Evolutionary conservation across 2,797 vertebrate genomes (phyloP), one percentile per base, ranked within the genome.

Genomic region (Melanotaenia parkinsoni): DNA sequence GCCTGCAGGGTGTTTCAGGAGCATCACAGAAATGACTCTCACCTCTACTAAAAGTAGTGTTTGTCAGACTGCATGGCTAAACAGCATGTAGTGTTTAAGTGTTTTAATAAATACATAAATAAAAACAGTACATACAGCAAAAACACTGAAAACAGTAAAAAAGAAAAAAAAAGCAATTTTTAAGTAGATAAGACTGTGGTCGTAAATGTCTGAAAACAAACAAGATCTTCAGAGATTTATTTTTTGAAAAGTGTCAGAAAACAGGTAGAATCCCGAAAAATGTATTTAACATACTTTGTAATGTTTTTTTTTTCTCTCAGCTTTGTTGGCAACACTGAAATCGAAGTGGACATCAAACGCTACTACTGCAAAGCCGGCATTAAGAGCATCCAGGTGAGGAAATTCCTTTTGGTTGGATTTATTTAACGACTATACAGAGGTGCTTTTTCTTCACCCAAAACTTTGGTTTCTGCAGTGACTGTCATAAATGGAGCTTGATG

Each of bases 321-420:
- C 93, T 99, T 97, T 81, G 97, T 97, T 81, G 97, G 97, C 67
- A 99, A 99, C 86, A 98, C 96, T 60, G 98, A 97, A 85, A 97
- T 99, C 53, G 97, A 99, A 69, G 93, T 99, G 80, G 97, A 99
- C 90, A 95, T 99, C 90, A 99, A 97, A 89, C 95, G 96, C 54
- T 99, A 98, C 87, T 99, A 97, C 94, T 99, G 98, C 93, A 97
- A 95, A 96, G 98, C 98, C 57, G 98, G 98, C 53, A 98, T 99
- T 69, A 98, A 97, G 88, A 98, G 97, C 84, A 96, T 99, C 86
- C 98, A 99, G 96, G 97, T 99, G 79, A 91, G 89, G 20, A 59
- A 26, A 33, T 28, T 24, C 30, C 2, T 50, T 43, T 65, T 43
- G 70, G 37, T 68, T 2, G 59, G 22, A 43, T 38, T 67, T 22